These are phyloP conservation scores for Spinus pinus DNA, from an alignment of 2,797 vertebrate genomes.

Conservation along the genomic window DNA sequence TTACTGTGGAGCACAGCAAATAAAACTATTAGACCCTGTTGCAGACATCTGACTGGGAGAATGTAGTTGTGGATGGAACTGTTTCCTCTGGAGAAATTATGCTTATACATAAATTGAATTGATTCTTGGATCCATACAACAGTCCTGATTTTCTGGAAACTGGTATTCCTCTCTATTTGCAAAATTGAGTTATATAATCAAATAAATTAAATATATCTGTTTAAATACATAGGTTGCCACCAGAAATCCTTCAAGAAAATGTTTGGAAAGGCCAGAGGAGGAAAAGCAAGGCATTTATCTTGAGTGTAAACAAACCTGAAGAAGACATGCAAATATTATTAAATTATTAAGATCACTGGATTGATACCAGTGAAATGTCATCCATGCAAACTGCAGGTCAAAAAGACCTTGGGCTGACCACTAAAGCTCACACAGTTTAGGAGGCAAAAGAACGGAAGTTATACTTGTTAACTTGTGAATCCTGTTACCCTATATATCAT, in stretches of 20 bases:
- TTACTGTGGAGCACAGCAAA: not conserved
- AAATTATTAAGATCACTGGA: not conserved
- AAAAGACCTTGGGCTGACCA: not conserved
- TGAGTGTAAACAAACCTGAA: not conserved
- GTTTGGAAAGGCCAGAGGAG: not conserved
- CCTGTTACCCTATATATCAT: not conserved
- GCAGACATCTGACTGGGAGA: not conserved
- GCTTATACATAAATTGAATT: not conserved
- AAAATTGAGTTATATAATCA: not conserved
- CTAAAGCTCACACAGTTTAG: not conserved
- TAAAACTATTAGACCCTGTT: not conserved
- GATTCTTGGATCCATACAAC: not conserved
- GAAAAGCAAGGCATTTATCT: not conserved
- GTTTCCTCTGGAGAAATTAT: not conserved
- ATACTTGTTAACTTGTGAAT: not conserved
- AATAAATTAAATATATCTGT: not conserved
- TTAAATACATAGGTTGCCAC: not conserved
- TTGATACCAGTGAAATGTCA: not conserved
- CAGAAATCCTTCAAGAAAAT: not conserved
- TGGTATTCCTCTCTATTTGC: not conserved
- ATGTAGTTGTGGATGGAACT: not conserved
- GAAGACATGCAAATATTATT: not conserved
- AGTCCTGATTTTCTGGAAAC: not conserved
- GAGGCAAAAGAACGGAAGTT: not conserved
- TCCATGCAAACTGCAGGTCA: not conserved